Base-by-base conservation (phyloP, 2,797 vertebrate genomes). In the Enteromius treurensis region DNA sequence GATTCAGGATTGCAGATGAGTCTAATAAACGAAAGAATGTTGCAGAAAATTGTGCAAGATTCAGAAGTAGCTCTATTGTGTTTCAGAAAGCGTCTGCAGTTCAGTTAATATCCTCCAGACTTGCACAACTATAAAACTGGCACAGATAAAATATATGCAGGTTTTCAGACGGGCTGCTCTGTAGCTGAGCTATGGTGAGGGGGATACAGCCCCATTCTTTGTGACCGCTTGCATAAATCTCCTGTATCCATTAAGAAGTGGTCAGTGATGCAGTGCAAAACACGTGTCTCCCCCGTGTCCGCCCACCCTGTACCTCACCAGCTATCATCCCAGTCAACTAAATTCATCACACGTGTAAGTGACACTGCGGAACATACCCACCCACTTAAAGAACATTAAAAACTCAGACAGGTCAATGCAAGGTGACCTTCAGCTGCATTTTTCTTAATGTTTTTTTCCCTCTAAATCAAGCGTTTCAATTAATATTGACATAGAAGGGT, bases 161-260 rank as follows among this genome's bases (percentile, higher is more conserved):
- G 67, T 45, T 71, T 71, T 71, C 49, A 69, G 83, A 85, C n/a
- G 15, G 26, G 47, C 70, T 45, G 49, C 60, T 82, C 58, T 67
- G 47, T 67, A 75, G 79, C 70, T 77, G 79, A 77, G 73, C 42
- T 73, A 71, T 64, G 74, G 26, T 32, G 73, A 82, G 73, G 8
- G 17, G 51, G 67, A 71, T 55, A 70, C 42, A 70, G 19, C 1
- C 37, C 60, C 47, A 29, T 75, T 75, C 70, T 75, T 42, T 67
- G 15, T 75, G 29, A 19, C 58, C 32, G 29, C 65, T 62, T 81
- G 74, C 73, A 87, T 88, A 89, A 91, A 90, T 89, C 82, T 69
- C 47, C 45, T 37, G 9, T 80, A 75, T 82, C 83, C 84, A 84
- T 89, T 88, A 81, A 74, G 62, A 77, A 83, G 51, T n/a, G 42